Conservation (phyloP, 53 echinoderm and acorn worm genomes). For the Mesocentrotus franciscanus region DNA sequence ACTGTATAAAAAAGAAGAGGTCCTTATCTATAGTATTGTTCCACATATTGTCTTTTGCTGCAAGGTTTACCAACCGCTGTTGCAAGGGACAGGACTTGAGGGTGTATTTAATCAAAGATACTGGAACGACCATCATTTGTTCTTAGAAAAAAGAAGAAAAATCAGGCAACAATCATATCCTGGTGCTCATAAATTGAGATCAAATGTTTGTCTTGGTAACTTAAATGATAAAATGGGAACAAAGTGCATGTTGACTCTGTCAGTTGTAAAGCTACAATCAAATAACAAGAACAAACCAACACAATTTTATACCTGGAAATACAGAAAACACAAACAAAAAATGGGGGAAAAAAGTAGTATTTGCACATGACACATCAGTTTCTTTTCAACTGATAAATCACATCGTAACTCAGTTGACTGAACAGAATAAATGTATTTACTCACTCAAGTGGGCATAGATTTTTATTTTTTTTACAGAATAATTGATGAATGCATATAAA, state of each 20-base stretch:
- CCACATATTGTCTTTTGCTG: constrained; percentile 25
- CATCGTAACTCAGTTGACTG: neutral
- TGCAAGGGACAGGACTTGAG: neutral
- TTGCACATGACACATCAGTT: constrained; percentile 44
- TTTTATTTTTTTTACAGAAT: neutral
- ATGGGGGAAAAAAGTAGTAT: neutral
- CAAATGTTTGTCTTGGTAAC: constrained; percentile 13
- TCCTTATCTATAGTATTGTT: constrained; percentile 31
- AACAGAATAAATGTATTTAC: constrained; percentile 37
- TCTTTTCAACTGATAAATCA: constrained; percentile 42
- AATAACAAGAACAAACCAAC: constrained; percentile 24
- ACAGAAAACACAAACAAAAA: neutral
- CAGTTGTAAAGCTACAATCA: neutral
- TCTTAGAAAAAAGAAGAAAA: neutral
- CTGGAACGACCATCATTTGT: neutral
- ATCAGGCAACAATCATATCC: constrained; percentile 4
- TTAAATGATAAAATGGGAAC: constrained; percentile 16
- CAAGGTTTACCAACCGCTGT: neutral
- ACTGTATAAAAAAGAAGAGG: constrained; percentile 1
- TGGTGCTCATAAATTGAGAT: constrained; percentile 33
- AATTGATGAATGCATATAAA: neutral
- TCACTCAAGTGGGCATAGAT: constrained; percentile 22
- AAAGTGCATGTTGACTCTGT: constrained; percentile 23
- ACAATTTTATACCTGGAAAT: neutral
- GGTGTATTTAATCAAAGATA: constrained; percentile 36